Evolutionary conservation across 1,140 invertebrate species (phyloP).

Genomic region (Panagrolaimus sp.): DNA sequence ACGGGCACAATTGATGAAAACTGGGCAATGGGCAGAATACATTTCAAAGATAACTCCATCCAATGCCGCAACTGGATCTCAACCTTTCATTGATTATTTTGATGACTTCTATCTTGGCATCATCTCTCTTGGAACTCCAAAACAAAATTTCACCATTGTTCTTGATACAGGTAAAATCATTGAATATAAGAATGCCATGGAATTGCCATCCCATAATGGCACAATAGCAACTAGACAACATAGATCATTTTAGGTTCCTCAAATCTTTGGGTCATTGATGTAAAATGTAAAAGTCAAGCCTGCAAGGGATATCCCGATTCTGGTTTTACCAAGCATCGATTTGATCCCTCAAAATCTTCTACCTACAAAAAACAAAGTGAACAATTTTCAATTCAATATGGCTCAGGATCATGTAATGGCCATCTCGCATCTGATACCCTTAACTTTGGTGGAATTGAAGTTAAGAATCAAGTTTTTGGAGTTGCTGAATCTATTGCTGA

Average conservation of each 20-base stretch:
- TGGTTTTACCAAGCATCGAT: conserved; percentile 15
- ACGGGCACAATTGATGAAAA: conserved; percentile 9
- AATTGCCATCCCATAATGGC: too few relatives aligned
- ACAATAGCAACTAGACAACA: too few relatives aligned
- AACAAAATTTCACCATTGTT: conserved; percentile 39
- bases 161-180: conserved; percentile 47
- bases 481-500: conserved; percentile 28
- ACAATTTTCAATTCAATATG: conserved; percentile 40
- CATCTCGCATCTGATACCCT: conserved; percentile 29
- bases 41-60: too few relatives aligned
- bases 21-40: conserved; percentile 14
- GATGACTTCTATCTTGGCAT: conserved; percentile 48
- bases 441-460: conserved; percentile 37
- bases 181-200: too few relatives aligned
- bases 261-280: conserved; percentile 49
- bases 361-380: conserved; percentile 32
- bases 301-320: conserved; percentile 34
- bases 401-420: conserved; percentile 36
- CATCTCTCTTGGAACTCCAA: conserved; percentile 45
- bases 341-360: conserved; percentile 24
- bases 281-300: conserved; percentile 35
- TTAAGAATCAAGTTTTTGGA: conserved; percentile 37
- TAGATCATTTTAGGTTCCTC: too few relatives aligned
- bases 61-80: not conserved
- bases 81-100: conserved; percentile 23